Evolutionary conservation across 2,113 vertebrate genomes (phyloP).

Genomic region (Gambusia affinis): DNA sequence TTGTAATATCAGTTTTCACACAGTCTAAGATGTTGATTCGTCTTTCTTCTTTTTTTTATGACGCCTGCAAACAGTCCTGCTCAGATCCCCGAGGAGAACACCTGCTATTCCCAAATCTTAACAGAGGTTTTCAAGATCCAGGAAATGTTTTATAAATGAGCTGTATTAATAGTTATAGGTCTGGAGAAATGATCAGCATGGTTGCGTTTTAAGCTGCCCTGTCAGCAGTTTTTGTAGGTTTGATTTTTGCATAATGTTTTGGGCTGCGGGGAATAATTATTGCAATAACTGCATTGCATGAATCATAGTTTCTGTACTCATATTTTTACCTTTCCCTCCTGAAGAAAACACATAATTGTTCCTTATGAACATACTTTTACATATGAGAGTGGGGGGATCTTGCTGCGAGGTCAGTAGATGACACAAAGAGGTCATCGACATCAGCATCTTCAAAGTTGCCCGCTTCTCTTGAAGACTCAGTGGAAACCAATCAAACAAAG

Average conservation of each 20-base stretch:
- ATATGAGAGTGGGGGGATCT: constrained; percentile 4
- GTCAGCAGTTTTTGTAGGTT: not conserved
- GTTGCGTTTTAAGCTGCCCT: not conserved
- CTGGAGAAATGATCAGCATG: not conserved
- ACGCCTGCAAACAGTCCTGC: not conserved
- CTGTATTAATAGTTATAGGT: not conserved
- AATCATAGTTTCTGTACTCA: not conserved
- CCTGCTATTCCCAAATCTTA: not conserved
- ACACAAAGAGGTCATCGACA: constrained; percentile 39
- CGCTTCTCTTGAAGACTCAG: constrained; percentile 57
- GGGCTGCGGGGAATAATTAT: not conserved
- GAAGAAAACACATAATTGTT: not conserved
- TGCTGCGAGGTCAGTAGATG: constrained; percentile 25
- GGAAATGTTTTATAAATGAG: not conserved
- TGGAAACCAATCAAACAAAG: constrained; percentile 62
- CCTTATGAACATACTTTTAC: constrained; percentile 8
- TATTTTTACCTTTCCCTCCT: not conserved
- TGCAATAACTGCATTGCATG: not conserved
- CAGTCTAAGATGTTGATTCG: not conserved
- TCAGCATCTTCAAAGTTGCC: constrained; percentile 26
- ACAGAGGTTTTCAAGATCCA: not conserved
- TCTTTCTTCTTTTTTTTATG: not conserved
- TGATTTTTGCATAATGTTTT: not conserved
- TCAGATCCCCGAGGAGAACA: not conserved
- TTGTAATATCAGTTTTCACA: not conserved